Evolutionary conservation across 1,140 invertebrate genomes (phyloP).

Genomic region (Pseudomyrmex dendroicus): DNA sequence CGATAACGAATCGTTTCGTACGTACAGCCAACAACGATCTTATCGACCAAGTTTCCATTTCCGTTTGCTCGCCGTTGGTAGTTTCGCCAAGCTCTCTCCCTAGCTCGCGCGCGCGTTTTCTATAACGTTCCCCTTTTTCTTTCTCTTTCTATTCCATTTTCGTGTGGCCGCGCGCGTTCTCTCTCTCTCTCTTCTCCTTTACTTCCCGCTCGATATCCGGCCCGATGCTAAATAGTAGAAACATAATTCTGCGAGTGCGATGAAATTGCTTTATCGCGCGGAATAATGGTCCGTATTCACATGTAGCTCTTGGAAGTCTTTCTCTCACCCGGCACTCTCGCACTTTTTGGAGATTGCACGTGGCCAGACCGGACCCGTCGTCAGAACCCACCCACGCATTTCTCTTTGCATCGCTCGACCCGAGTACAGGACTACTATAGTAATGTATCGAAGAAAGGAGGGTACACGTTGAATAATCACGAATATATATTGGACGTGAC

Average conservation of each 20-base stretch:
- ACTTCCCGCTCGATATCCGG: slow-evolving; percentile 51
- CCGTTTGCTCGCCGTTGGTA: slow-evolving; percentile 44
- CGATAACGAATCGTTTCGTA: slow-evolving; percentile 73
- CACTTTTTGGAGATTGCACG: slow-evolving; percentile 79
- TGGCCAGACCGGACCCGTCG: slow-evolving; percentile 38
- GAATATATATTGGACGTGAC: slow-evolving; percentile 32
- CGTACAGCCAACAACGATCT: slow-evolving; percentile 64
- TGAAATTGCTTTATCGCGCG: slow-evolving; percentile 82
- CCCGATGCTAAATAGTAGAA: slow-evolving; percentile 81
- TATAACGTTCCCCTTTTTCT: slow-evolving; percentile 34
- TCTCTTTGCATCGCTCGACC: slow-evolving; percentile 52
- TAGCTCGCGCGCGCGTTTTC: slow-evolving; percentile 1
- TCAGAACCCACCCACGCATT: slow-evolving; percentile 21
- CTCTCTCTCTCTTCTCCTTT: background rate
- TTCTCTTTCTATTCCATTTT: background rate
- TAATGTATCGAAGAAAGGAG: slow-evolving; percentile 41
- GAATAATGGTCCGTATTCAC: slow-evolving; percentile 83
- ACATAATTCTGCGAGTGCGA: slow-evolving; percentile 81
- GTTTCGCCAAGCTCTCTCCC: slow-evolving; percentile 36
- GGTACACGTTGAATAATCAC: slow-evolving; percentile 33
- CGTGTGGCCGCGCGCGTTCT: slow-evolving; percentile 39
- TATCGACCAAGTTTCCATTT: slow-evolving; percentile 70
- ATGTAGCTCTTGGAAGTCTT: slow-evolving; percentile 78
- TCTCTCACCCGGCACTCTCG: background rate
- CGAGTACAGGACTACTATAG: background rate